Percentiles rank a stretch among this genome's conserved stretches.
These are phyloP conservation scores for Coenonympha arcania DNA, from an alignment of 2,888 invertebrate species.

Conservation along the genomic window DNA sequence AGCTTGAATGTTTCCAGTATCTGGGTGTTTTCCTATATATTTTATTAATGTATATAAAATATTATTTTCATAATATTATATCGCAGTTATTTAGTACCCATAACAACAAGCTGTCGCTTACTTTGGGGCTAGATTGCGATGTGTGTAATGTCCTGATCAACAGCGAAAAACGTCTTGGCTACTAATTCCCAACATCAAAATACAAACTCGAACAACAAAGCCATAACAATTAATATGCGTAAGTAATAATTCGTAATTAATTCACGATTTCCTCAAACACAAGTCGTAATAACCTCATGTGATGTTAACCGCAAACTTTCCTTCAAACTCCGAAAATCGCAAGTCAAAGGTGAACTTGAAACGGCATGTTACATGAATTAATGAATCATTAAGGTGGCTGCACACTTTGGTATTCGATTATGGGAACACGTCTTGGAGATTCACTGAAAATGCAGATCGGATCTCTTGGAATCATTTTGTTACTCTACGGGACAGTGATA, in stretches of 20 bases:
- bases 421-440: constrained; percentile 28
- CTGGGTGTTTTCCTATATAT: too few species aligned
- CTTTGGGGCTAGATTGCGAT: too few species aligned
- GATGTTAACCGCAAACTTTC: constrained; percentile 11
- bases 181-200: too few species aligned
- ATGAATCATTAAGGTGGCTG: constrained; percentile 61
- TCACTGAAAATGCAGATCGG: not conserved
- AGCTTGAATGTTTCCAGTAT: too few species aligned
- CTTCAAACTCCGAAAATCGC: constrained; percentile 11
- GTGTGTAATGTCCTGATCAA: too few species aligned
- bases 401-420: constrained; percentile 61
- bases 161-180: too few species aligned
- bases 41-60: too few species aligned
- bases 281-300: not conserved
- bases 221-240: not conserved
- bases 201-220: not conserved
- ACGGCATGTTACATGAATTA: constrained; percentile 46
- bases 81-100: too few species aligned
- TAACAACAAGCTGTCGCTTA: too few species aligned
- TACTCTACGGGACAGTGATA: too few species aligned
- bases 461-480: not conserved
- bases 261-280: not conserved
- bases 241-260: not conserved
- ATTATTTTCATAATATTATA: too few species aligned
- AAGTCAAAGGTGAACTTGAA: constrained; percentile 45